Conservation (phyloP, 2,888 invertebrate genomes). For the Nesidiocoris tenuis region DNA sequence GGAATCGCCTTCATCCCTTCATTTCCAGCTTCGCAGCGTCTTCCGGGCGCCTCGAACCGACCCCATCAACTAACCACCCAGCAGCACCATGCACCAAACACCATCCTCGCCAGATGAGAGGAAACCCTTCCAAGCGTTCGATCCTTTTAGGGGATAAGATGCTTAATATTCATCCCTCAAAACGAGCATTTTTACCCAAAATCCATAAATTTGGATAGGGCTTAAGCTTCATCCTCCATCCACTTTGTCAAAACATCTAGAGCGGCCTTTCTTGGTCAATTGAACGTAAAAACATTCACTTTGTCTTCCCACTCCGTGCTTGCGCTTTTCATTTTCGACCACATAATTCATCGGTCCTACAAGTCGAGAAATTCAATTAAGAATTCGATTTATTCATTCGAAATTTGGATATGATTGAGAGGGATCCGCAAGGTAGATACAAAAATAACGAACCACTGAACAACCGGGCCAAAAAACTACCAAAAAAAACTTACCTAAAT, state of each 20-base stretch:
- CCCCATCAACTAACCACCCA: background rate
- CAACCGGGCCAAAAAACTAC: too few species aligned
- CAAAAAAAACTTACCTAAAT: too few species aligned
- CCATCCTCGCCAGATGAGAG: background rate
- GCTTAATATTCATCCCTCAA: slow-evolving; percentile 31
- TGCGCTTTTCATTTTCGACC: background rate
- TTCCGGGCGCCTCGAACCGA: background rate
- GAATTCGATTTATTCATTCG: too few species aligned
- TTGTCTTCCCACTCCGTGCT: background rate
- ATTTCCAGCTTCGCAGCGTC: background rate
- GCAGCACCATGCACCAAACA: background rate
- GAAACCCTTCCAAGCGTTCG: slow-evolving; percentile 1
- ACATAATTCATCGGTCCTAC: background rate
- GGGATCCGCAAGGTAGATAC: too few species aligned
- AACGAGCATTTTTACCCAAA: slow-evolving; percentile 26
- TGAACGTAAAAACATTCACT: background rate
- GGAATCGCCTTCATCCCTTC: background rate
- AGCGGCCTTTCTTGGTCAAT: background rate
- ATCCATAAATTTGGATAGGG: background rate
- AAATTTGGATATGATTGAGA: too few species aligned
- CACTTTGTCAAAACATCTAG: background rate
- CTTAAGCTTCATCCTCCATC: background rate
- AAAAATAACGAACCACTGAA: too few species aligned
- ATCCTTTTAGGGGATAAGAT: slow-evolving; percentile 36
- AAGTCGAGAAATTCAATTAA: slow-evolving; percentile 1